Base-by-base conservation (phyloP, 1,140 invertebrate genomes). In the Habropoda laboriosa region DNA sequence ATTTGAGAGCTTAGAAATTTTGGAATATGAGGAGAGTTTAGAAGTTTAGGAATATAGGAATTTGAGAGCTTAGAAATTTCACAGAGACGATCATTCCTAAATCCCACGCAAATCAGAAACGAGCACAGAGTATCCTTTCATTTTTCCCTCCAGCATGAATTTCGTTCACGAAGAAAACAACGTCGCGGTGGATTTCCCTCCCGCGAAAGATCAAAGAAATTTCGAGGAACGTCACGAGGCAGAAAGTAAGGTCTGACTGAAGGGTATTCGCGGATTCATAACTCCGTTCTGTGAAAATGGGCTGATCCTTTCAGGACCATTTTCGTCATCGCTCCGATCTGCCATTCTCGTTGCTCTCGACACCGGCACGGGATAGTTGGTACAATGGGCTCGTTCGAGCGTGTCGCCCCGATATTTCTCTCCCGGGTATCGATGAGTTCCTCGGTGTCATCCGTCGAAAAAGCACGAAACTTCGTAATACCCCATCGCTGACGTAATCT, bases 331-430 rank as follows among this genome's bases (percentile, higher is more conserved):
- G 63, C 16, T 66, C n/a, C 57, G 40, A 68, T n/a, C 71, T 70
- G 4, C 53, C 68, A 66, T 78, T 64, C 68, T 79, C 61, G 27
- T 32, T 51, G 60, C 61, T 21, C 47, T 55, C 53, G 32, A 63
- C 60, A 58, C 57, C 55, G 73, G 60, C 21, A 21, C 45, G 30
- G 32, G 49, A 60, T 79, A 55, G 64, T 58, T 63, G 57, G 38
- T 55, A 87, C 85, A 87, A 87, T 87, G 75, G 74, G 70, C 80
- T 77, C 86, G 71, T 13, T 85, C 72, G 76, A 82, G 86, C 86
- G 86, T 85, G 53, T 74, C 82, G 60, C 70, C 73, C 77, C 49
- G 85, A 85, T 86, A 85, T 86, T 72, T 85, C 82, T 83, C 16
- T 49, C 60, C 58, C 61, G 8, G 21, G 45, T 83, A 81, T 86